phyloP scores from a whole-genome alignment of 2,797 vertebrate species.

The Meda fulgida region DNA sequence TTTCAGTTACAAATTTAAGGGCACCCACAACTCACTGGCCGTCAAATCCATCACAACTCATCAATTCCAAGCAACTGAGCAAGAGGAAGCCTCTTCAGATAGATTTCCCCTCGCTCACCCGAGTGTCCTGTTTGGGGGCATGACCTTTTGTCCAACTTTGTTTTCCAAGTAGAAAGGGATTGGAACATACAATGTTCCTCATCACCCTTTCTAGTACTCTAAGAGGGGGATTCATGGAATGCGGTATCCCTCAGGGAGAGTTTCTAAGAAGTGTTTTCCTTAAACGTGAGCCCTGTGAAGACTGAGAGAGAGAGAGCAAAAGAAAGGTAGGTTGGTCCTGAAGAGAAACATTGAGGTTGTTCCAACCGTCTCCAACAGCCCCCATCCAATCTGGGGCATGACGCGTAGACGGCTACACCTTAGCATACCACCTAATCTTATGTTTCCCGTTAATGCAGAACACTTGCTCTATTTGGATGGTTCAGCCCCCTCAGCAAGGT shows the following conservation, averaged over 20 bases:
- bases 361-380: constrained; percentile 53
- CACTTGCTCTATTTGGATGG: constrained; percentile 51
- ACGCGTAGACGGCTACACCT: constrained; percentile 44
- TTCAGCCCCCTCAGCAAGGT: constrained; percentile 35
- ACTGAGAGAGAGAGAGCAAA: background rate
- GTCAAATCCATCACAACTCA: background rate
- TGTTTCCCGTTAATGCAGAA: constrained; percentile 51
- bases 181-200: constrained; percentile 53
- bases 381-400: constrained; percentile 38
- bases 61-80: constrained; percentile 18
- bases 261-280: constrained; percentile 72
- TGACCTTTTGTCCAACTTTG: constrained; percentile 62
- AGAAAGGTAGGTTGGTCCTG: constrained; percentile 12
- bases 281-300: constrained; percentile 46
- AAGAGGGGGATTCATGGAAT: constrained; percentile 66
- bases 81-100: constrained; percentile 51
- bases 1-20: background rate
- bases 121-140: constrained; percentile 62
- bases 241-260: constrained; percentile 55
- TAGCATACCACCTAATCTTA: constrained; percentile 31
- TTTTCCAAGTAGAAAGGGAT: constrained; percentile 44
- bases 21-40: background rate
- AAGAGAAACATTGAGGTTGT: constrained; percentile 43
- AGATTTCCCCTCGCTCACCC: constrained; percentile 67
- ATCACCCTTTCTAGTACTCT: constrained; percentile 40